A percentile compares a stretch with the other conserved stretches of the same genome.
Evolutionary conservation across 1,140 invertebrate genomes (phyloP).

Genomic region (Zophobas atratus): DNA sequence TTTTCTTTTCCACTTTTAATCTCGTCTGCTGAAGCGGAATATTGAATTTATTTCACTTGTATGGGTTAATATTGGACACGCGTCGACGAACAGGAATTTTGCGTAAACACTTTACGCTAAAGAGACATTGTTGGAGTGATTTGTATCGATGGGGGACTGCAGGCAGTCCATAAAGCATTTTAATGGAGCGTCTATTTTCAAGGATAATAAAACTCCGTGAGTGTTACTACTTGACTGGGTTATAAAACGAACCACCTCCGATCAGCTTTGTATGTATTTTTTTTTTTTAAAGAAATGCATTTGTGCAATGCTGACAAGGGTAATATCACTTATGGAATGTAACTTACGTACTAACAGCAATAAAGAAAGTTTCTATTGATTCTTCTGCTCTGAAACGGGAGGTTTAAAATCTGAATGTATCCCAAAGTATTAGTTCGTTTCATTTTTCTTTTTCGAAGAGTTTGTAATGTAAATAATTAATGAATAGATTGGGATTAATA

Average conservation of each 20-base stretch:
- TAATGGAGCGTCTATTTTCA: slow-evolving; percentile 12
- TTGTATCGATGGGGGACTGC: neutral
- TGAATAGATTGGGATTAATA: too few species aligned
- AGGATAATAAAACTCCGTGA: slow-evolving; percentile 14
- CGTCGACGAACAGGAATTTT: slow-evolving; percentile 19
- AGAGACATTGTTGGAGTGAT: slow-evolving; percentile 16
- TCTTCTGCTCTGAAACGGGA: too few species aligned
- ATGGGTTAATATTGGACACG: slow-evolving; percentile 22
- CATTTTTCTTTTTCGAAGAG: too few species aligned
- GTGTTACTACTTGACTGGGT: neutral
- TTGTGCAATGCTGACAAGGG: neutral
- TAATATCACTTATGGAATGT: neutral
- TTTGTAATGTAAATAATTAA: too few species aligned
- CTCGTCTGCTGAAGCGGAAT: slow-evolving; percentile 13
- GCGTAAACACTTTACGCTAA: slow-evolving; percentile 9
- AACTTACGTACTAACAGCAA: neutral
- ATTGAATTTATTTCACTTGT: slow-evolving; percentile 40
- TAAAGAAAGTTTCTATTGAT: too few species aligned
- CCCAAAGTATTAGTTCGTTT: too few species aligned
- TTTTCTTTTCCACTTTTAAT: slow-evolving; percentile 30
- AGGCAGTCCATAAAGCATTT: slow-evolving; percentile 11
- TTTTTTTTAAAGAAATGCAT: neutral
- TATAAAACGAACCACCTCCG: too few species aligned
- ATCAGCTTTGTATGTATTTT: too few species aligned
- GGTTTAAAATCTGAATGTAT: too few species aligned